Evolutionary conservation across 2,797 vertebrate species (phyloP).

Genomic region (Cheirogaleus major): DNA sequence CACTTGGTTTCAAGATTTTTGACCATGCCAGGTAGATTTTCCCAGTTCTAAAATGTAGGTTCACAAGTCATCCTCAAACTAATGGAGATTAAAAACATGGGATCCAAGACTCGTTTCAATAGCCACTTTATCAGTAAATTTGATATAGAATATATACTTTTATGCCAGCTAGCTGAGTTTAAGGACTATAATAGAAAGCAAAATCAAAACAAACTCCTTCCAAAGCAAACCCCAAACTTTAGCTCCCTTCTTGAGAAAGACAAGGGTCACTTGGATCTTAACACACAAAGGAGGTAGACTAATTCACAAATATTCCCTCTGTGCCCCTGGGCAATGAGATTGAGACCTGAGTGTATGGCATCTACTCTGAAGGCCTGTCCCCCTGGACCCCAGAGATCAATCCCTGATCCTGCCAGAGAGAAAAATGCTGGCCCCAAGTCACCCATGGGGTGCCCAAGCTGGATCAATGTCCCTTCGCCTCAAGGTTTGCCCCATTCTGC

Average conservation of each 20-base stretch:
- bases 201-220: not conserved
- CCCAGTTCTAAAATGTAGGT: not conserved
- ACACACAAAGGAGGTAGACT: not conserved
- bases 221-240: constrained; percentile 8
- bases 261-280: not conserved
- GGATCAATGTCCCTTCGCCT: no score
- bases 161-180: not conserved
- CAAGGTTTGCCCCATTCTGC: no score
- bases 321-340: no score
- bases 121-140: not conserved
- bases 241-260: not conserved
- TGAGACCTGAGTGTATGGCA: no score
- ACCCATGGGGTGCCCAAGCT: no score
- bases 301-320: no score
- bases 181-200: not conserved
- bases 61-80: not conserved
- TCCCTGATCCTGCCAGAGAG: no score
- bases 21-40: not conserved
- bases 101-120: not conserved
- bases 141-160: not conserved
- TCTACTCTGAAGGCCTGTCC: no score
- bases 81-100: not conserved
- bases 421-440: no score
- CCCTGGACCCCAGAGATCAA: no score
- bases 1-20: not conserved